phyloP scores from a whole-genome alignment of 2,113 vertebrate species.

The Zapornia atra region DNA sequence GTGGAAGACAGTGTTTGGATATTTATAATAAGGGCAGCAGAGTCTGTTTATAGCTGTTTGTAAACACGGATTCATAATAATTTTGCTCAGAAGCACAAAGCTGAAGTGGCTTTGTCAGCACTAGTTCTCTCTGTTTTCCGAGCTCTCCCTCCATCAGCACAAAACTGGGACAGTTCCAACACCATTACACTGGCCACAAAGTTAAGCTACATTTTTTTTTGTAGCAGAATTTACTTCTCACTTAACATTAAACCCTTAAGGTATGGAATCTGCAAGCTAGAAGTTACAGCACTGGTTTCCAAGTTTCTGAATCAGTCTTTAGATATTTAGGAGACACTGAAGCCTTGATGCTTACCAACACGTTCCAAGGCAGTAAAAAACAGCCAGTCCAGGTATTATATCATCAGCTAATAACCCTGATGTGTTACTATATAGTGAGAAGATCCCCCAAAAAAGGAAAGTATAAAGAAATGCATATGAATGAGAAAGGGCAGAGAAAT shows the following conservation, averaged over 20 bases:
- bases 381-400: neutral
- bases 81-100: slow-evolving; percentile 32
- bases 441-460: neutral
- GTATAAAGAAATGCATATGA: neutral
- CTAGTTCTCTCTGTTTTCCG: neutral
- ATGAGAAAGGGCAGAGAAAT: neutral
- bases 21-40: slow-evolving; percentile 31
- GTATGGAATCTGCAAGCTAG: neutral
- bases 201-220: neutral
- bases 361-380: neutral
- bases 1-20: neutral
- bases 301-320: neutral
- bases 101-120: slow-evolving; percentile 30
- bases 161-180: neutral
- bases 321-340: neutral
- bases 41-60: slow-evolving; percentile 34
- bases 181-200: neutral
- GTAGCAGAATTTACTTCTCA: neutral
- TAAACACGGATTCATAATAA: slow-evolving; percentile 14
- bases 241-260: neutral
- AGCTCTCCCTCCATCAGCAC: neutral
- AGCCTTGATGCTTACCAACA: neutral
- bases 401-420: neutral
- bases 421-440: neutral
- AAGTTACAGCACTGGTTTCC: neutral